Percentiles rank a stretch among this genome's conserved stretches.
phyloP scores from a whole-genome alignment of 92 coral and sea anemone species.

The Zoanthus sansibaricus region DNA sequence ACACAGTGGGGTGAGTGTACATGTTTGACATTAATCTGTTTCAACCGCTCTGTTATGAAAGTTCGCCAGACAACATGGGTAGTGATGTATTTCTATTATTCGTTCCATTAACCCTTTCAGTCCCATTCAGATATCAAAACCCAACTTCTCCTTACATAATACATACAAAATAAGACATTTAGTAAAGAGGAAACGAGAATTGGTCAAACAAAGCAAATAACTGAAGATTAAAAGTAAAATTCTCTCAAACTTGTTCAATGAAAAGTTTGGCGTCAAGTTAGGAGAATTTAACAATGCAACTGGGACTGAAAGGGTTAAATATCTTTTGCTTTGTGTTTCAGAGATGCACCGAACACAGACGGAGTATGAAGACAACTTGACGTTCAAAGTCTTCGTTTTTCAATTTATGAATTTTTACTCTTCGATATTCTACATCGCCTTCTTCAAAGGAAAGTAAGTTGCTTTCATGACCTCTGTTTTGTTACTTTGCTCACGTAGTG shows the following conservation, averaged over 20 bases:
- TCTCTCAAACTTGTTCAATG: no score
- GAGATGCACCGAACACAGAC: slow-evolving; percentile 99
- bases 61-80: no score
- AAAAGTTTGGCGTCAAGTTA: no score
- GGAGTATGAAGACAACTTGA: slow-evolving; percentile 96
- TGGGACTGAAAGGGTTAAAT: background rate
- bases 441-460: slow-evolving; percentile 99
- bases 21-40: background rate
- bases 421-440: slow-evolving; percentile 97
- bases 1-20: slow-evolving; percentile 93
- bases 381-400: slow-evolving; percentile 94
- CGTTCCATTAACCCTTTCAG: no score
- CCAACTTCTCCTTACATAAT: no score
- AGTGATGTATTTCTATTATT: background rate
- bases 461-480: background rate
- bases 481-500: background rate
- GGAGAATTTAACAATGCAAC: no score
- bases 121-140: no score
- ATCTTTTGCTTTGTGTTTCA: slow-evolving; percentile 30
- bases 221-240: no score
- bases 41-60: no score
- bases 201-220: background rate
- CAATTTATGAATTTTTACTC: slow-evolving; percentile 96
- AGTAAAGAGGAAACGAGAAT: no score
- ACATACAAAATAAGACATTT: no score